Evolutionary conservation across 2,113 vertebrate genomes (phyloP).

Genomic region (Myrmophylax atrothorax): DNA sequence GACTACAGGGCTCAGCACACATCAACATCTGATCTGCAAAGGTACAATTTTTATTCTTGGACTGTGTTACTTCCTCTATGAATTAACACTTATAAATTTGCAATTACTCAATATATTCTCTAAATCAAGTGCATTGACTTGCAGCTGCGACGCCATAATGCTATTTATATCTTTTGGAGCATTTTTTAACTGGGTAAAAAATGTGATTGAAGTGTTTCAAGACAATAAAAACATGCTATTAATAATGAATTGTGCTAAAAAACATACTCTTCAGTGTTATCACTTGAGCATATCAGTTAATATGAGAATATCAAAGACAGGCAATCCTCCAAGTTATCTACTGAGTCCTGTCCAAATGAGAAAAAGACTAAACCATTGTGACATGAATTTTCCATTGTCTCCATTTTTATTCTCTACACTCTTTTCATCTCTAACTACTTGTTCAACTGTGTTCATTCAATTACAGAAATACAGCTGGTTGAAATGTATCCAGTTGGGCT

Average conservation of each 20-base stretch:
- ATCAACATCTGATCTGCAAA: background rate
- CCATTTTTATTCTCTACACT: slow-evolving; percentile 22
- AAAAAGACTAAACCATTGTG: background rate
- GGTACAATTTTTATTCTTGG: background rate
- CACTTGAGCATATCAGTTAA: background rate
- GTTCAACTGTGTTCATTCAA: slow-evolving; percentile 36
- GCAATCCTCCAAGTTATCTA: slow-evolving; percentile 41
- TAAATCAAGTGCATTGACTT: slow-evolving; percentile 7
- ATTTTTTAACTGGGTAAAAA: slow-evolving; percentile 26
- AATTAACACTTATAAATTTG: background rate
- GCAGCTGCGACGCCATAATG: slow-evolving; percentile 1
- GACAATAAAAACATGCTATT: background rate
- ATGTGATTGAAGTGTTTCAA: background rate
- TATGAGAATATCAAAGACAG: slow-evolving; percentile 30
- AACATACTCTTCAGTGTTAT: background rate
- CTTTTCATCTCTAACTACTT: slow-evolving; percentile 59
- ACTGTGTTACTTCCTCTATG: background rate
- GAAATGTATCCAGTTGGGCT: slow-evolving; percentile 31
- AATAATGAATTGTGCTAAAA: slow-evolving; percentile 13
- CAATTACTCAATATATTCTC: background rate
- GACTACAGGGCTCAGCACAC: background rate
- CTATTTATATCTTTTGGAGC: background rate
- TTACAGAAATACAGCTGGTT: slow-evolving; percentile 56
- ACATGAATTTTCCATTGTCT: slow-evolving; percentile 48
- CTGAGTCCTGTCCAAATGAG: slow-evolving; percentile 11